A percentile compares a stretch with the other conserved stretches of the same genome.
phyloP scores from a whole-genome alignment of 2,888 invertebrate genomes.

The Drosophila anomelani region DNA sequence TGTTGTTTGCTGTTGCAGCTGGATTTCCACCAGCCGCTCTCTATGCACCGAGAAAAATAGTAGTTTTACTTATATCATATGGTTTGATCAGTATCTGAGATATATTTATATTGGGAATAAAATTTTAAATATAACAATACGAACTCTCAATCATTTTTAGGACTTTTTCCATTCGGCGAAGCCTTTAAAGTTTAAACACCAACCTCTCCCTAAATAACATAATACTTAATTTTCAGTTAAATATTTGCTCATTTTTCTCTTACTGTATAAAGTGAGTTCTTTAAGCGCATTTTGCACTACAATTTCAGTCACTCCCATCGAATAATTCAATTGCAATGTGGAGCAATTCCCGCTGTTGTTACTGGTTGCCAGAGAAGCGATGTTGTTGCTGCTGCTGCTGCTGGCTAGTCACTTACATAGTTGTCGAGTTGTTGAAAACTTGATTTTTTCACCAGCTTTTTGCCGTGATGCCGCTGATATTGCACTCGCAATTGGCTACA shows the following conservation, averaged over 20 bases:
- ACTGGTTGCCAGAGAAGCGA: slow-evolving; percentile 14
- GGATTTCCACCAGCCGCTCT: slow-evolving; percentile 12
- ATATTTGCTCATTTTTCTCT: not conserved
- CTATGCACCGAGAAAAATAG: not conserved
- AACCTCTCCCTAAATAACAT: not conserved
- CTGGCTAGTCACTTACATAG: slow-evolving; percentile 70
- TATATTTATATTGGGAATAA: no score
- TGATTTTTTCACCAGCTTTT: slow-evolving; percentile 41
- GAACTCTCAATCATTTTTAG: not conserved
- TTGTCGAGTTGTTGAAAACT: slow-evolving; percentile 73
- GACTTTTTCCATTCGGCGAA: not conserved
- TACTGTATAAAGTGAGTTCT: slow-evolving; percentile 16
- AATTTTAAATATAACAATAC: no score
- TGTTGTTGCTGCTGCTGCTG: slow-evolving; percentile 22
- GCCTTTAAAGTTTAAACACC: no score
- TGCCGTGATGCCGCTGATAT: slow-evolving; percentile 45
- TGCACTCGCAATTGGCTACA: slow-evolving; percentile 75
- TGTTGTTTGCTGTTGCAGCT: slow-evolving; percentile 60
- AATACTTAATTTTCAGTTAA: no score
- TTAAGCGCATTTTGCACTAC: slow-evolving; percentile 64
- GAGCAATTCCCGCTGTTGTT: slow-evolving; percentile 59
- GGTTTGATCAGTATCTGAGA: no score
- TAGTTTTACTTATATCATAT: not conserved
- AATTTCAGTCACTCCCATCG: slow-evolving; percentile 63
- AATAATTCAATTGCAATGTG: slow-evolving; percentile 78